Conservation (phyloP, 2,888 invertebrate genomes). For the Sabatieria punctata region DNA sequence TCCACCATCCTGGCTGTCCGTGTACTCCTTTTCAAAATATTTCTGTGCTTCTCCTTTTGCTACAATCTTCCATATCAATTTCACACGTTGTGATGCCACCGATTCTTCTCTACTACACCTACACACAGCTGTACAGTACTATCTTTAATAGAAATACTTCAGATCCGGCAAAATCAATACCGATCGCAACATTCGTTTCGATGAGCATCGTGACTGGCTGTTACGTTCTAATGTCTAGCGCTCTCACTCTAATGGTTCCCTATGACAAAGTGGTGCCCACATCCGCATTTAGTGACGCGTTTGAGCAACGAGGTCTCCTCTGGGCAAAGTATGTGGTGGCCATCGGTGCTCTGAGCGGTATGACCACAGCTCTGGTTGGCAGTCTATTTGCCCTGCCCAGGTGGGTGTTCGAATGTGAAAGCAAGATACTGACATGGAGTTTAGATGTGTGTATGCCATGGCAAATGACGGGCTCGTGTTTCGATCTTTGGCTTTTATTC, state of each 20-base stretch:
- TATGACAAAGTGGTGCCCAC: conserved; percentile 27
- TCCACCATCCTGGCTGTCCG: too few species aligned
- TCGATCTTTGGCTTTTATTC: conserved; percentile 30
- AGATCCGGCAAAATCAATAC: conserved; percentile 18
- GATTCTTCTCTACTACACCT: too few species aligned
- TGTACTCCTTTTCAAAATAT: too few species aligned
- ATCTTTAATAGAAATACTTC: too few species aligned
- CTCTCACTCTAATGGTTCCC: conserved; percentile 84
- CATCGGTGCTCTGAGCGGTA: conserved; percentile 62
- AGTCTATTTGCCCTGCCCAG: conserved; percentile 62
- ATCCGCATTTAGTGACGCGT: conserved; percentile 48
- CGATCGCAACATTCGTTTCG: conserved; percentile 26
- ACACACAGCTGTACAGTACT: too few species aligned
- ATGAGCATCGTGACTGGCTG: conserved; percentile 13
- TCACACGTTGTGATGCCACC: too few species aligned
- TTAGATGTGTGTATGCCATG: conserved; percentile 40
- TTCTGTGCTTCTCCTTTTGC: too few species aligned
- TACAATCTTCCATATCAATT: too few species aligned
- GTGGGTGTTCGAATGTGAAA: conserved; percentile 40
- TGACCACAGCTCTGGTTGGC: conserved; percentile 51
- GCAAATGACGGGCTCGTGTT: conserved; percentile 41
- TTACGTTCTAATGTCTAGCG: conserved; percentile 76
- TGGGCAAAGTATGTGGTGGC: conserved; percentile 60
- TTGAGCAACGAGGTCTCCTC: conserved; percentile 52
- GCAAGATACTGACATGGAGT: conserved; percentile 38